Evolutionary conservation across 2,888 invertebrate genomes (phyloP), one percentile per base, ranked within the genome.

Genomic region (Actias luna): DNA sequence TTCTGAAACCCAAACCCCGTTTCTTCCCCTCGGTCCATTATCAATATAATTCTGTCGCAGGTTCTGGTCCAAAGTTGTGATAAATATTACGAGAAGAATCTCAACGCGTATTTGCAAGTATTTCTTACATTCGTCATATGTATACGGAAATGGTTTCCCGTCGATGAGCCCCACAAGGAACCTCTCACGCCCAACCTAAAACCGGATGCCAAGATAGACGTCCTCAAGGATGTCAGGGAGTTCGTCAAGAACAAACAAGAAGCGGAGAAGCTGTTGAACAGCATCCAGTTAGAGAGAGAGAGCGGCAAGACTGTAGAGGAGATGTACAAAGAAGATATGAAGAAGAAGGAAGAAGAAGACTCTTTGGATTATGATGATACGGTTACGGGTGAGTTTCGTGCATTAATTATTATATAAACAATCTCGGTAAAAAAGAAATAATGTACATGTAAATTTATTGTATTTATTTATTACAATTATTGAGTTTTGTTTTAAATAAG

Each of bases 61-160:
- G 93, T 95, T 58, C 84, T 95, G 68, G 79, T 93, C 46, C 94
- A 94, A 79, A 94, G 95, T 73, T 94, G 93, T 78, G 94, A 93
- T 72, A 93, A 89, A 78, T 87, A 88, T 72, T 94, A 95, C 78
- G 93, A 94, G 68, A 88, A 86, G 18, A 93, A 95, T 75, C 83
- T 94, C 0, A 83, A 88, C 64, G 93, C 95, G 0, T 96, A 95
- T 77, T 82, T 97, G 57, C 94, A 94, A 82, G 94, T 96, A 3
- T 96, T 97, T 76, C 90, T 94, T 67, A 94, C 95, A 0, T 96
- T 96, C 79, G 83, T 95, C 1, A 83, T 90, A 2, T 94, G 95
- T 69, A 86, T 96, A 27, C 84, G 88, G 57, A 92, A 90, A 64
- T 95, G 96, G 95, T 93, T 85, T 35, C 75, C 81, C 57, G 62